Evolutionary conservation across 2,113 vertebrate species (phyloP).

Genomic region (Condylura cristata): DNA sequence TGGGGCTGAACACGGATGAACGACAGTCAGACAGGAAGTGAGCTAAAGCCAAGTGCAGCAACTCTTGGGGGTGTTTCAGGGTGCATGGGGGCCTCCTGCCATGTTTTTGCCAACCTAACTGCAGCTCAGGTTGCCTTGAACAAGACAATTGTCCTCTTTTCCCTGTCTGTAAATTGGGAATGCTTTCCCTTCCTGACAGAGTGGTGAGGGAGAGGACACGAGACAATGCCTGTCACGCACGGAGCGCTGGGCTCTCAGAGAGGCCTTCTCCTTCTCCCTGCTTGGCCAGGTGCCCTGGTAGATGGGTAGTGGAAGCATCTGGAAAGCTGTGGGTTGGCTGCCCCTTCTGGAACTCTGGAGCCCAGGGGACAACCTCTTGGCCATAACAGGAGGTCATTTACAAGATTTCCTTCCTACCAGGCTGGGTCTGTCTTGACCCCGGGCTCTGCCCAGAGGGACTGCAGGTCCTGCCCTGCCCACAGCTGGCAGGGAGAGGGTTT

Average conservation of each 20-base stretch:
- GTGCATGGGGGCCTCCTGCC: background rate
- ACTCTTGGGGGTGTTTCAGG: fast-evolving
- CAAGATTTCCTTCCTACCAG: background rate
- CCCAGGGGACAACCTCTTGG: background rate
- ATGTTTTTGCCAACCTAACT: fast-evolving
- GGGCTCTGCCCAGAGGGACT: background rate
- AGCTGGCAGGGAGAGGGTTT: background rate
- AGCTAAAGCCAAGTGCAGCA: background rate
- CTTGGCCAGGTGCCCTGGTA: background rate
- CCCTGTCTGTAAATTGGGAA: background rate
- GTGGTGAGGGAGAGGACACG: background rate
- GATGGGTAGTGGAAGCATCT: background rate
- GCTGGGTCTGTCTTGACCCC: background rate
- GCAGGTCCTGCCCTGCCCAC: no score
- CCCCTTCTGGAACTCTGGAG: background rate
- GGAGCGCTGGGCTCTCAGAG: fast-evolving
- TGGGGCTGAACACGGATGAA: background rate
- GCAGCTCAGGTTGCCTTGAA: background rate
- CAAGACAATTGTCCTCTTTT: background rate
- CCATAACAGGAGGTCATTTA: background rate
- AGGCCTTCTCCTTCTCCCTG: background rate
- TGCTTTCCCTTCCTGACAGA: background rate
- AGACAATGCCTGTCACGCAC: background rate
- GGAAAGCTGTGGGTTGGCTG: background rate
- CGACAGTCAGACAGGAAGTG: background rate